Evolutionary conservation across 2,888 invertebrate species (phyloP), one percentile per base, ranked within the genome.

Genomic region (Fragum sueziense): DNA sequence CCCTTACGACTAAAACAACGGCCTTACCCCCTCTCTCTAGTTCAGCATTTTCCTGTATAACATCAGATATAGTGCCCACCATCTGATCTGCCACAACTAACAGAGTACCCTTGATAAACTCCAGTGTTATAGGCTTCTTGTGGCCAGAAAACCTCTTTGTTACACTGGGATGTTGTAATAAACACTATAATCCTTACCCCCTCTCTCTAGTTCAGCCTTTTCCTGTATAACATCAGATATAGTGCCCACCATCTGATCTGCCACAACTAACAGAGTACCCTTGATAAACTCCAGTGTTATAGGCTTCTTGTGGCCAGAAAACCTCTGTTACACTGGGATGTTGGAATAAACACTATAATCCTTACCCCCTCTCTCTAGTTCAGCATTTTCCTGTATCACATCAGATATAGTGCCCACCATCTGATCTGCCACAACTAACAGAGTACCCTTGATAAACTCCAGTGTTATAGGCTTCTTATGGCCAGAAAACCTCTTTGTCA

Each of bases 331-430:
- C n/a, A n/a, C n/a, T n/a, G n/a, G n/a, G n/a, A n/a, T n/a, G n/a
- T n/a, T n/a, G n/a, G n/a, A n/a, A n/a, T n/a, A n/a, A n/a, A n/a
- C n/a, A n/a, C n/a, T n/a, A n/a, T n/a, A n/a, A n/a, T n/a, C n/a
- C n/a, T 65, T 79, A 90, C 89, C 88, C 77, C 84, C 81, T 67
- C 86, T 87, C 20, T 90, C 90, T 27, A 88, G 80, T 67, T 86
- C 86, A 33, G 89, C 89, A 82, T 89, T 91, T 65, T 92, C 91
- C 37, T 89, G 83, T 70, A 93, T 88, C 54, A 90, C 88, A 69
- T 92, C 92, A 27, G 90, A 85, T 52, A 93, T 85, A 11, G 90
- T 91, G 22, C 90, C 84, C 31, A 92, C 89, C 85, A 91, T 92
- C 80, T 90, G 88, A 54, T 92, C 91, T 20, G 92, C 90, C 0